phyloP scores from a whole-genome alignment of 2,797 vertebrate species.

The Microctenopoma lineatum region DNA sequence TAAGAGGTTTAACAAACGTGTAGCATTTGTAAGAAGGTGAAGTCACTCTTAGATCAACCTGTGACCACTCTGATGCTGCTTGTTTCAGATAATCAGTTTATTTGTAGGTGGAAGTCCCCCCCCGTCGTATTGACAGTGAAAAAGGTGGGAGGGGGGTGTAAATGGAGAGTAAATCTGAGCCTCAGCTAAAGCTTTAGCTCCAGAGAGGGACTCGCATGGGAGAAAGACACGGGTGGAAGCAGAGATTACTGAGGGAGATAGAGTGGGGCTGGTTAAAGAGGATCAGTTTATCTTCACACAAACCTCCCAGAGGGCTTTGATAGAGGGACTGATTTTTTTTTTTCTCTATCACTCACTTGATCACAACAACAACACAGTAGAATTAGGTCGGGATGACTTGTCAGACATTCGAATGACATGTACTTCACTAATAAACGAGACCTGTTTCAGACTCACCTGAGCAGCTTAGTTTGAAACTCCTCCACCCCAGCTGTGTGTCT shows the following conservation, averaged over 20 bases:
- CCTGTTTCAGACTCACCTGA: constrained; percentile 15
- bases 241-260: constrained; percentile 80
- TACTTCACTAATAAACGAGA: constrained; percentile 29
- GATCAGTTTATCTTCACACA: constrained; percentile 77
- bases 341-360: constrained; percentile 56
- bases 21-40: not conserved
- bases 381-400: constrained; percentile 45
- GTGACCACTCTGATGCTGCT: not conserved
- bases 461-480: not conserved
- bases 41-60: not conserved
- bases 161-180: constrained; percentile 53
- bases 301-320: constrained; percentile 59
- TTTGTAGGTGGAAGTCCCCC: constrained; percentile 35
- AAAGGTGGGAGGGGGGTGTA: constrained; percentile 29
- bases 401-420: constrained; percentile 45
- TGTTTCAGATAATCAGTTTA: constrained; percentile 51
- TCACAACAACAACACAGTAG: constrained; percentile 37
- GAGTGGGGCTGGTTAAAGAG: constrained; percentile 76
- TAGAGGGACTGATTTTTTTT: constrained; percentile 41
- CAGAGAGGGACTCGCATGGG: constrained; percentile 60
- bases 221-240: constrained; percentile 65
- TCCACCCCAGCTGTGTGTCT: not conserved
- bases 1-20: too few species aligned
- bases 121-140: not conserved
- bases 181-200: constrained; percentile 63